Conservation (phyloP, 2,797 vertebrate species). For the Astyanax mexicanus region DNA sequence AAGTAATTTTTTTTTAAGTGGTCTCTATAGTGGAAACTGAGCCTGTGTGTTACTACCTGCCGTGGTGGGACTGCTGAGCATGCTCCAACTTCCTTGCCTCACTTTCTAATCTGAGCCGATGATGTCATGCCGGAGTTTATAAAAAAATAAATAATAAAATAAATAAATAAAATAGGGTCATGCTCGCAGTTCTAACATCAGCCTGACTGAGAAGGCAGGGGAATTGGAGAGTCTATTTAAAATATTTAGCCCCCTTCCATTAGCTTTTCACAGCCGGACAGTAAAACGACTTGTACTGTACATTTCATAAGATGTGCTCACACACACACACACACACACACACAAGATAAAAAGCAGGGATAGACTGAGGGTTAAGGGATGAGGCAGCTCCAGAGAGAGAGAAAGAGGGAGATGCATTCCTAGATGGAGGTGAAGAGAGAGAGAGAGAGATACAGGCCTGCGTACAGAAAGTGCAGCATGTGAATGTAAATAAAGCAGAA, state of each 20-base stretch:
- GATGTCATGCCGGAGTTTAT: slow-evolving; percentile 74
- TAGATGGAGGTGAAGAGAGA: slow-evolving; percentile 6
- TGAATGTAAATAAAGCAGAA: slow-evolving; percentile 12
- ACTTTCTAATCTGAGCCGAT: slow-evolving; percentile 73
- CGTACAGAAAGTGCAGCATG: not conserved
- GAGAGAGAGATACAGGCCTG: not conserved
- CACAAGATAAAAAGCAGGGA: not conserved
- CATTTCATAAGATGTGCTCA: slow-evolving; percentile 60
- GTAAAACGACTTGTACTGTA: slow-evolving; percentile 73
- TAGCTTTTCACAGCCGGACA: slow-evolving; percentile 70
- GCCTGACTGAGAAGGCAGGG: slow-evolving; percentile 48
- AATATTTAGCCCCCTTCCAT: slow-evolving; percentile 83
- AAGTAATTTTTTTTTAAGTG: too few species aligned
- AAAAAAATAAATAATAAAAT: slow-evolving; percentile 35
- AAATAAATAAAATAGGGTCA: slow-evolving; percentile 39
- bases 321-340: slow-evolving; percentile 10
- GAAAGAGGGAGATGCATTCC: slow-evolving; percentile 17
- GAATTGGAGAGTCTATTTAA: slow-evolving; percentile 73
- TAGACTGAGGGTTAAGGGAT: slow-evolving; percentile 9
- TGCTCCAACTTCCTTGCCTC: slow-evolving; percentile 27
- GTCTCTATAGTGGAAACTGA: not conserved
- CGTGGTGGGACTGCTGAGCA: not conserved
- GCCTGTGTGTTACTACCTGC: slow-evolving; percentile 15
- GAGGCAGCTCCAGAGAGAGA: slow-evolving; percentile 3
- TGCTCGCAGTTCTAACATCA: slow-evolving; percentile 28